Evolutionary conservation across 1,140 invertebrate species (phyloP).

Genomic region (Theocolax elegans): DNA sequence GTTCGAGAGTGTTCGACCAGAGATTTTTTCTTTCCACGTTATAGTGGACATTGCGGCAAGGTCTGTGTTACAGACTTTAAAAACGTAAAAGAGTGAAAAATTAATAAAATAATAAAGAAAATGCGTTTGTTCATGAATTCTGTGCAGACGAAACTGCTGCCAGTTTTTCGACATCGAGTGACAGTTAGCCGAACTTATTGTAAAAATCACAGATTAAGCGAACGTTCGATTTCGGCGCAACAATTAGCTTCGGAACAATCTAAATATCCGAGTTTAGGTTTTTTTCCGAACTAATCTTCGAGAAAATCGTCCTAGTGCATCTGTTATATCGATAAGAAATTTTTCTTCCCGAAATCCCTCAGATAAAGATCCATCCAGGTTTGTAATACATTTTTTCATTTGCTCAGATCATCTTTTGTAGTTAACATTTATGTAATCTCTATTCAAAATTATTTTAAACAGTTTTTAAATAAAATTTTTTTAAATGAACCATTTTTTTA

Average conservation of each 20-base stretch:
- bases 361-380: slow-evolving; percentile 51
- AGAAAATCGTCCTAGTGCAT: slow-evolving; percentile 30
- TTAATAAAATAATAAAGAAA: background rate
- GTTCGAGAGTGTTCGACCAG: slow-evolving; percentile 34
- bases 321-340: slow-evolving; percentile 43
- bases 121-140: slow-evolving; percentile 15
- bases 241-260: background rate
- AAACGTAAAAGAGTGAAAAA: background rate
- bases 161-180: slow-evolving; percentile 45
- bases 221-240: background rate
- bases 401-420: slow-evolving; percentile 14
- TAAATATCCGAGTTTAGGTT: slow-evolving; percentile 10
- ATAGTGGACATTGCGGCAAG: too few species aligned
- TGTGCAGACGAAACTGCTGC: slow-evolving; percentile 45
- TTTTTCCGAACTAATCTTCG: slow-evolving; percentile 21
- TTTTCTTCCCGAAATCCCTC: slow-evolving; percentile 50
- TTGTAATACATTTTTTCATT: slow-evolving; percentile 22
- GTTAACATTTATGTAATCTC: too few species aligned
- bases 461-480: too few species aligned
- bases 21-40: background rate
- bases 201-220: slow-evolving; percentile 29
- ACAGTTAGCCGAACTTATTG: slow-evolving; percentile 41
- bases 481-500: background rate
- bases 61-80: background rate
- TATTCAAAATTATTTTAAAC: too few species aligned